These are phyloP conservation scores for Itoplectis maculator DNA, from an alignment of 2,888 invertebrate genomes.

Conservation along the genomic window DNA sequence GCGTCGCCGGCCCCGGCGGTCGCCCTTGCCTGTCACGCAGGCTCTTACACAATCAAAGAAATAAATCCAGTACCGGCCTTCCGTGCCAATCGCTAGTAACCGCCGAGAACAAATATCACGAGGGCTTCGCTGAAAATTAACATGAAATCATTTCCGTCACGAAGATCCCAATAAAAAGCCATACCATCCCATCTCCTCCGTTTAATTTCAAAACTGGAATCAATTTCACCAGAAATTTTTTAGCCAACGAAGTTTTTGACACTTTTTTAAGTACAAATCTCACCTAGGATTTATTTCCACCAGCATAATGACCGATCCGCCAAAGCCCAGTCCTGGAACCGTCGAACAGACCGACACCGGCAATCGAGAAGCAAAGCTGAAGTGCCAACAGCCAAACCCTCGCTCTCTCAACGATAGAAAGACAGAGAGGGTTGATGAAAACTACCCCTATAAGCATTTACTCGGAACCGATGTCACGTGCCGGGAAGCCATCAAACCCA, in stretches of 20 bases:
- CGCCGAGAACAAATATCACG: conserved; percentile 49
- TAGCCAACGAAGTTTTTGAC: too few species aligned
- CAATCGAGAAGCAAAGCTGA: neutral
- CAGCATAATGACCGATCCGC: conserved; percentile 36
- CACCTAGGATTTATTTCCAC: too few species aligned
- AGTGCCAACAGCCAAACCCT: conserved; percentile 20
- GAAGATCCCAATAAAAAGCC: neutral
- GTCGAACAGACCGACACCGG: conserved; percentile 16
- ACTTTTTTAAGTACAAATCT: too few species aligned
- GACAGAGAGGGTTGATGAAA: conserved; percentile 25
- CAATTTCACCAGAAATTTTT: too few species aligned
- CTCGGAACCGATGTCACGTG: conserved; percentile 81
- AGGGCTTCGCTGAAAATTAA: conserved; percentile 35
- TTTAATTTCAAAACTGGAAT: too few species aligned
- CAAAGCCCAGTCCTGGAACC: too few species aligned
- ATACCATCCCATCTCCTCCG: too few species aligned
- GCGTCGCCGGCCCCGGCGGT: conserved; percentile 55
- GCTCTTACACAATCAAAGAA: conserved; percentile 56
- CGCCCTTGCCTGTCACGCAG: conserved; percentile 63
- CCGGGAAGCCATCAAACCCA: conserved; percentile 79
- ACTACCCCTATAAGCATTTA: conserved; percentile 69
- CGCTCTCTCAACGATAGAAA: too few species aligned
- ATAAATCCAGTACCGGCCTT: conserved; percentile 55
- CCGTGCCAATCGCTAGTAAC: conserved; percentile 58
- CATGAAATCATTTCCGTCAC: neutral